Evolutionary conservation across 2,113 vertebrate genomes (phyloP), one percentile per base, ranked within the genome.

Genomic region (Ceuthmochares aereus): DNA sequence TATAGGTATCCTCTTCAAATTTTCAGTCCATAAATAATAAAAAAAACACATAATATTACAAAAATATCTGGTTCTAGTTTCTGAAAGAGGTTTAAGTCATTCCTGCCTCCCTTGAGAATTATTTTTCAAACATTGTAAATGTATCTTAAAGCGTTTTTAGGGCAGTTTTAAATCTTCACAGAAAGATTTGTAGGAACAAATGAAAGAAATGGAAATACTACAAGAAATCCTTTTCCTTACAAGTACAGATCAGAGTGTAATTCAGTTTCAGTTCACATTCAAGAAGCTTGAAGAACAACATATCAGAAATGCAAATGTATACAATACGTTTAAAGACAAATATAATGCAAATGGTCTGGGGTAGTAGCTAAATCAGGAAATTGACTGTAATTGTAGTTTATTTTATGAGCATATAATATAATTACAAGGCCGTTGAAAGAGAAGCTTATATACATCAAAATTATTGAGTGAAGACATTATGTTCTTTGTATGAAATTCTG

Each of bases 351-450:
- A 75, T 90, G 79, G 56, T 68, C 56, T 84, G 73, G 73, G 59
- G 43, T 36, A 84, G 82, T 37, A 94, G 79, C 90, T 96, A 81
- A 93, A 90, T 75, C 90, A 90, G 92, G 92, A 95, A 95, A 96
- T 92, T 72, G 73, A 75, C 85, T 93, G 36, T 93, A 93, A 84
- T 81, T 90, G 66, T 81, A 78, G 47, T 81, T 93, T 92, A 49
- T 91, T 94, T 94, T 84, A 90, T 95, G 54, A 87, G 66, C 64
- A 51, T 62, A 74, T 92, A 95, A 96, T 93, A 37, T 54, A 87
- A 95, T 97, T 96, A 86, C 27, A 40, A 81, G 60, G 26, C 69
- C 78, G 64, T 72, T 93, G 79, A 94, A 96, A 89, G 85, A 70
- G 90, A 64, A 54, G 79, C 68, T 93, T 81, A 84, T 94, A 89